phyloP scores from a whole-genome alignment of 1,140 invertebrate species.

The Brachionus rotundiformis region DNA sequence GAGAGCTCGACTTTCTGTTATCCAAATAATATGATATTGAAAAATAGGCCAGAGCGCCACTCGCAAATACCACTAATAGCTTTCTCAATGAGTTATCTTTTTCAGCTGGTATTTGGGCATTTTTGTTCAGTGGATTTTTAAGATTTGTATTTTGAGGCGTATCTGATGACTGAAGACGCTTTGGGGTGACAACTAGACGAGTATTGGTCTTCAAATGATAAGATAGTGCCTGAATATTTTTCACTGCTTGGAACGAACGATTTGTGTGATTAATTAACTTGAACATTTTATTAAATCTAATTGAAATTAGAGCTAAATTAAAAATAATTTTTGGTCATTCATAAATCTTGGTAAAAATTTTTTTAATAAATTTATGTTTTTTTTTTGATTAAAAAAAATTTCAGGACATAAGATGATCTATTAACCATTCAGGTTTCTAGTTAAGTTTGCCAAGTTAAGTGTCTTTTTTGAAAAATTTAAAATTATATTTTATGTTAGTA shows the following conservation, averaged over 20 bases:
- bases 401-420: no score
- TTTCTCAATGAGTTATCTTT: constrained; percentile 14
- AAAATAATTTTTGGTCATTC: no score
- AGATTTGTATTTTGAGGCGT: not conserved
- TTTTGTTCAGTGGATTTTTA: not conserved
- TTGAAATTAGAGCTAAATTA: no score
- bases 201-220: not conserved
- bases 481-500: no score
- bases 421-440: no score
- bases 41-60: constrained; percentile 42
- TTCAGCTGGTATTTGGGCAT: not conserved
- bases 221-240: not conserved
- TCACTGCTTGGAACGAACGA: not conserved
- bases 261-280: not conserved
- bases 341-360: no score
- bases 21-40: constrained; percentile 28
- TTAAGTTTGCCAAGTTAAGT: no score
- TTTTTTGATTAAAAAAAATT: no score
- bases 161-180: not conserved
- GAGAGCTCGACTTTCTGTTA: not conserved
- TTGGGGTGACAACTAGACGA: not conserved
- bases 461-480: no score
- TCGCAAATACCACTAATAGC: constrained; percentile 22
- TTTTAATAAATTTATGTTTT: no score
- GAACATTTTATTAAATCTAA: no score